These are phyloP conservation scores for Drosophila kanekoi DNA, from an alignment of 2,888 invertebrate species.

Conservation along the genomic window DNA sequence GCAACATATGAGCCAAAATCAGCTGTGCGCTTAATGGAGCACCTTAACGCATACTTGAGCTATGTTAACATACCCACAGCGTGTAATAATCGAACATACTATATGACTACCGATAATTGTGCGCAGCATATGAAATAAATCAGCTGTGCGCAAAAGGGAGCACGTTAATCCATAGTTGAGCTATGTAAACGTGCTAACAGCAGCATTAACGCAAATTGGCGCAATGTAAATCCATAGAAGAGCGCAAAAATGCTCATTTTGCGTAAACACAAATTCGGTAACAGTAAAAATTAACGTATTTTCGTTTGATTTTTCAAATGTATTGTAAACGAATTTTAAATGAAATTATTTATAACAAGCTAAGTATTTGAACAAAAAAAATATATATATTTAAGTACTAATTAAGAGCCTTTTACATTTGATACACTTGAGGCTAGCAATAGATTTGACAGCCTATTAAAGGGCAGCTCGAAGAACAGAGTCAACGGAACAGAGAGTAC, in stretches of 20 bases:
- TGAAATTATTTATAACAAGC: too few species aligned
- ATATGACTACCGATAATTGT: too few species aligned
- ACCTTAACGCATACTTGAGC: too few species aligned
- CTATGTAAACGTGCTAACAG: background rate
- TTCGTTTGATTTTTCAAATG: background rate
- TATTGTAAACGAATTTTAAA: background rate
- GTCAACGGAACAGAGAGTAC: constrained; percentile 29
- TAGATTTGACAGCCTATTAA: constrained; percentile 29
- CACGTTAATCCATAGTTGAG: too few species aligned
- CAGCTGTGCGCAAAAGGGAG: background rate
- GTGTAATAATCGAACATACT: too few species aligned
- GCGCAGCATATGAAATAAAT: too few species aligned
- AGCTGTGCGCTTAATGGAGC: background rate
- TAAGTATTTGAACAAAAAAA: too few species aligned
- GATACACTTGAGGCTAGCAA: background rate
- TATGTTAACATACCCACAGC: too few species aligned
- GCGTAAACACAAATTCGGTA: background rate
- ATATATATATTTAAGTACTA: too few species aligned
- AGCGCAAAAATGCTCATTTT: too few species aligned
- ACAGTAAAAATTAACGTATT: background rate
- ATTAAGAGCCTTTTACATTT: constrained; percentile 15
- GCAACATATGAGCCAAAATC: background rate
- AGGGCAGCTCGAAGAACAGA: constrained; percentile 50
- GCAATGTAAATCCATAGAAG: background rate
- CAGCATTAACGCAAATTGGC: constrained; percentile 13